Evolutionary conservation across 1,140 invertebrate species (phyloP).

Genomic region (Drosophila guanche): DNA sequence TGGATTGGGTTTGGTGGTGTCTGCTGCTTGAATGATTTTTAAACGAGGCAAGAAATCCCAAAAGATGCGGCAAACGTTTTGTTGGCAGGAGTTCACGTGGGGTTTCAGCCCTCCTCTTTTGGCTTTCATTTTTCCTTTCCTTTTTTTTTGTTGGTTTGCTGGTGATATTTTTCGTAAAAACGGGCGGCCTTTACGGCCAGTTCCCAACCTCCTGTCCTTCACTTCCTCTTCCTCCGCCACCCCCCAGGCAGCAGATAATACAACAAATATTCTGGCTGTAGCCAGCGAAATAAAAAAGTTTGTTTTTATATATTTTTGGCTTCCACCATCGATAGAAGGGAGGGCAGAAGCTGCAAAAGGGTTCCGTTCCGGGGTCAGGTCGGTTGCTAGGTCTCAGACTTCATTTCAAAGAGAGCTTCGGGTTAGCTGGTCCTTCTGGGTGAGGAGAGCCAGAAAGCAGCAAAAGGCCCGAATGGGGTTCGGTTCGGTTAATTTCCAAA

Average conservation of each 20-base stretch:
- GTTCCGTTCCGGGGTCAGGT: conserved; percentile 5
- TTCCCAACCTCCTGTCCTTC: conserved; percentile 5
- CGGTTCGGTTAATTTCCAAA: conserved; percentile 26
- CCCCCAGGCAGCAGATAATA: conserved; percentile 62
- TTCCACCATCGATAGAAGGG: conserved; percentile 11
- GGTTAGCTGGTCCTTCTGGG: background rate
- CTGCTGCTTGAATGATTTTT: conserved; percentile 82
- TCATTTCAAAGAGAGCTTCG: conserved; percentile 41
- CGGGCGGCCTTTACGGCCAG: conserved; percentile 59
- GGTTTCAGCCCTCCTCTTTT: conserved; percentile 27
- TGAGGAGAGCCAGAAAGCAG: conserved; percentile 31
- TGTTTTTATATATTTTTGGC: conserved; percentile 55
- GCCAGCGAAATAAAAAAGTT: conserved; percentile 32
- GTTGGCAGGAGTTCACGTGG: conserved; percentile 72
- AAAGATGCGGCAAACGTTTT: conserved; percentile 79
- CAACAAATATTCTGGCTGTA: conserved; percentile 52
- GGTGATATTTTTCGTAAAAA: conserved; percentile 59
- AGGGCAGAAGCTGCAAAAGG: conserved; percentile 14
- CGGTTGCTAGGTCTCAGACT: conserved; percentile 28
- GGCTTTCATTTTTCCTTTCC: conserved; percentile 28
- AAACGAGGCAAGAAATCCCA: conserved; percentile 81
- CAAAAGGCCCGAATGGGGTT: conserved; percentile 33
- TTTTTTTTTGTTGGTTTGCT: conserved; percentile 19
- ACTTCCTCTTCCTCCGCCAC: background rate
- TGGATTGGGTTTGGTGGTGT: conserved; percentile 65